A percentile compares a stretch with the other conserved stretches of the same genome.
These are phyloP conservation scores for Lytechinus pictus DNA, from an alignment of 35 echinoderm and acorn worm genomes.

Conservation along the genomic window DNA sequence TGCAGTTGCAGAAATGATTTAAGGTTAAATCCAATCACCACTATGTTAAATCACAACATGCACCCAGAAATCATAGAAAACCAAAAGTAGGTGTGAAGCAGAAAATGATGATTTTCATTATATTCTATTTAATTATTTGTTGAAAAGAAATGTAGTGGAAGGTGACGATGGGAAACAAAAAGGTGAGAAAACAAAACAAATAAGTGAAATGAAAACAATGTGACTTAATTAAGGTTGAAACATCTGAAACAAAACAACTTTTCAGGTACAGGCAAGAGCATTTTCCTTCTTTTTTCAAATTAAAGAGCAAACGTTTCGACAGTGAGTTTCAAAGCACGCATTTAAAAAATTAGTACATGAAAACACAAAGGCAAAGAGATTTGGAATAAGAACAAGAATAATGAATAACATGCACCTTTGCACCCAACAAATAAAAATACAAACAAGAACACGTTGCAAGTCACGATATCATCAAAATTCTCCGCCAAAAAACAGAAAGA, in stretches of 20 bases:
- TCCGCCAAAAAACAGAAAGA: not conserved
- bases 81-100: not conserved
- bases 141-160: not conserved
- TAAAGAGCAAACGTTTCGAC: too few relatives aligned
- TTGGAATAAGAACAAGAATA: not conserved
- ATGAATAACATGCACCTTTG: not conserved
- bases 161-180: not conserved
- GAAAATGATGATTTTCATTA: not conserved
- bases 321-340: not conserved
- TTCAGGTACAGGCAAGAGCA: not conserved
- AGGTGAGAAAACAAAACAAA: not conserved
- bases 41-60: not conserved
- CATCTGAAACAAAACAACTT: not conserved
- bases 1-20: not conserved
- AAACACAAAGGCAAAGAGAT: slow-evolving; percentile 16
- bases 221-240: not conserved
- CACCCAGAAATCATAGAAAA: not conserved
- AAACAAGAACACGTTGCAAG: not conserved
- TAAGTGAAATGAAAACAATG: not conserved
- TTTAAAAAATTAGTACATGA: not conserved
- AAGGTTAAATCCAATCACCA: not conserved
- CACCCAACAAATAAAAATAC: not conserved
- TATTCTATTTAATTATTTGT: not conserved
- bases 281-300: not conserved
- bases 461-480: slow-evolving; percentile 19